Evolutionary conservation across 2,888 invertebrate species (phyloP).

Genomic region (Nomada hirtipes): DNA sequence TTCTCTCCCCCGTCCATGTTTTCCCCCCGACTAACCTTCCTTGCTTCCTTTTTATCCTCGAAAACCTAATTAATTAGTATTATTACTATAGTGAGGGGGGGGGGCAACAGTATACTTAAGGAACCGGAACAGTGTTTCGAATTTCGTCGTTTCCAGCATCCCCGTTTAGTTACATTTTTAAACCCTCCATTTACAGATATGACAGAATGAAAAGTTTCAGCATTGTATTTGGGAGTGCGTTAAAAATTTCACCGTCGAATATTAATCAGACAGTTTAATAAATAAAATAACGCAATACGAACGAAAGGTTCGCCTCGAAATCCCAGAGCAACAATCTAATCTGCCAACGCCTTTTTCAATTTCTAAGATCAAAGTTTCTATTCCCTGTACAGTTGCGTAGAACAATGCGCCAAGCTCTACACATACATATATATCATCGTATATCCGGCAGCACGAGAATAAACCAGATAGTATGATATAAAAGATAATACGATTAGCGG

Average conservation of each 20-base stretch:
- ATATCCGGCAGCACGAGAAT: too few relatives aligned
- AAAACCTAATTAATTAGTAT: slow-evolving; percentile 37
- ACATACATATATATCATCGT: too few relatives aligned
- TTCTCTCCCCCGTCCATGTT: not conserved
- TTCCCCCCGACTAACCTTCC: not conserved
- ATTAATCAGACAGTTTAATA: not conserved
- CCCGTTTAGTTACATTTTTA: not conserved
- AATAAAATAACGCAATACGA: not conserved
- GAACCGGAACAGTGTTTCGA: not conserved
- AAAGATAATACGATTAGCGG: too few relatives aligned
- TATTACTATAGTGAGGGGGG: not conserved
- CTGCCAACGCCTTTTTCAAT: not conserved
- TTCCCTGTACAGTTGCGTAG: not conserved
- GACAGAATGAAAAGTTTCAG: not conserved
- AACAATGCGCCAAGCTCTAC: not conserved
- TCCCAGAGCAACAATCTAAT: not conserved
- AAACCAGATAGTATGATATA: too few relatives aligned
- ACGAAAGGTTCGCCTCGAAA: not conserved
- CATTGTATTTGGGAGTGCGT: too few relatives aligned
- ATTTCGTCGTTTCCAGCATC: not conserved
- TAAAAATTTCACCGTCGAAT: not conserved
- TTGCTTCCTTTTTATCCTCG: not conserved
- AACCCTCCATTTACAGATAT: not conserved
- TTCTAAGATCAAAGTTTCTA: not conserved
- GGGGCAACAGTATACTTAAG: not conserved